Conservation (phyloP, 1,140 invertebrate genomes). For the Trachelipus rathkii region DNA sequence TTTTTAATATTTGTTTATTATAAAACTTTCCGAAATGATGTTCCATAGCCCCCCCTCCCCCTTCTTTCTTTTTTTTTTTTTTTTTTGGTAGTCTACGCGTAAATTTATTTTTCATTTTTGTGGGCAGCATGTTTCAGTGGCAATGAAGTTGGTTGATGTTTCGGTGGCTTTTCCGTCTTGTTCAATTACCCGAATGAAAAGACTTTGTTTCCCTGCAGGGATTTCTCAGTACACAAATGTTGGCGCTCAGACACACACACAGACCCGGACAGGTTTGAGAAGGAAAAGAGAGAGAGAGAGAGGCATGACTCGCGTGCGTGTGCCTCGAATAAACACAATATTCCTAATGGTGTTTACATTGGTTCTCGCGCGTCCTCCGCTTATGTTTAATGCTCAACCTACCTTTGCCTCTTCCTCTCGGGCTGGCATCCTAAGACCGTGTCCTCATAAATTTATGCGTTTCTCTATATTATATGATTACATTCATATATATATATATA, state of each 20-base stretch:
- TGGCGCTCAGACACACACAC: neutral
- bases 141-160: neutral
- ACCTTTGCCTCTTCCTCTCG: neutral
- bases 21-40: too few relatives aligned
- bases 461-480: too few relatives aligned
- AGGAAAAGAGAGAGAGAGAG: neutral
- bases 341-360: conserved; percentile 43
- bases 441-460: too few relatives aligned
- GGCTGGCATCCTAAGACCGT: too few relatives aligned
- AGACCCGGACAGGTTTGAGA: neutral
- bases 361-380: conserved; percentile 3
- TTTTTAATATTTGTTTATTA: too few relatives aligned
- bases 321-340: conserved; percentile 45
- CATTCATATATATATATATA: neutral
- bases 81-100: neutral
- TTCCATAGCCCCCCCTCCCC: too few relatives aligned
- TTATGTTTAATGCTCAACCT: neutral
- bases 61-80: too few relatives aligned
- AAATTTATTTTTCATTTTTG: neutral
- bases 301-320: conserved; percentile 18
- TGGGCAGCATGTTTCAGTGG: neutral
- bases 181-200: neutral
- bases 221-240: neutral
- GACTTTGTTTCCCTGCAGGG: neutral
- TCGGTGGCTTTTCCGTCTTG: neutral